Conservation (phyloP, 2,797 vertebrate species). For the Tangara arthus region DNA sequence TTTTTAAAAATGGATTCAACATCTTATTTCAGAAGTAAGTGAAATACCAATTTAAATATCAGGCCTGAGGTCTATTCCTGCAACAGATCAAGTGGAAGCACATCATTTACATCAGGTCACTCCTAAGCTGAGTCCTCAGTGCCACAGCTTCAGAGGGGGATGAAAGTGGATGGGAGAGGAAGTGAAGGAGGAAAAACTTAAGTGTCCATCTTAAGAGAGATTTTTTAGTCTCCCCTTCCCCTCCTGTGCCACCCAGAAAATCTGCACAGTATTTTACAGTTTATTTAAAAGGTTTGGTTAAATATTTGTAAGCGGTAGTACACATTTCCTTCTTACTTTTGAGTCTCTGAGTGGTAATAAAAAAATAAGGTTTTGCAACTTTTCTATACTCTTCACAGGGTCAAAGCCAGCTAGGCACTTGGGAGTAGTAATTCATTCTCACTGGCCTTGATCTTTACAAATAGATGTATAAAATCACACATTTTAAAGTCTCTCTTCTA, state of each 20-base stretch:
- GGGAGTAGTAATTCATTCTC: background rate
- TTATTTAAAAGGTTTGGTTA: background rate
- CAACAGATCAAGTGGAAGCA: background rate
- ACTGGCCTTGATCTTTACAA: background rate
- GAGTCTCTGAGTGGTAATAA: background rate
- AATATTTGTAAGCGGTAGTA: background rate
- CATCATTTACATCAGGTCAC: background rate
- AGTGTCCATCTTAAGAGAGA: background rate
- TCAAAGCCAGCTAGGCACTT: background rate
- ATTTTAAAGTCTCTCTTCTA: background rate
- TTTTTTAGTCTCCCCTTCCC: background rate
- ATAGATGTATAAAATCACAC: slow-evolving; percentile 26
- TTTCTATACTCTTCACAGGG: slow-evolving; percentile 1
- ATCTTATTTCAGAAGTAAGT: background rate
- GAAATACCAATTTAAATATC: background rate
- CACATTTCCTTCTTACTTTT: background rate
- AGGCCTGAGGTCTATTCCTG: background rate
- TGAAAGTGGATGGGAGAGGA: background rate
- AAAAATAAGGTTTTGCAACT: background rate
- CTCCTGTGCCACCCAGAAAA: background rate
- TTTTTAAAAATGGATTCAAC: slow-evolving; percentile 19
- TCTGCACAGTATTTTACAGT: background rate
- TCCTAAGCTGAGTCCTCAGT: background rate
- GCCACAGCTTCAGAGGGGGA: background rate
- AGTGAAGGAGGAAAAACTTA: background rate